Base-by-base conservation (phyloP, 2,888 invertebrate species). In the Sinohyriopsis cumingii region DNA sequence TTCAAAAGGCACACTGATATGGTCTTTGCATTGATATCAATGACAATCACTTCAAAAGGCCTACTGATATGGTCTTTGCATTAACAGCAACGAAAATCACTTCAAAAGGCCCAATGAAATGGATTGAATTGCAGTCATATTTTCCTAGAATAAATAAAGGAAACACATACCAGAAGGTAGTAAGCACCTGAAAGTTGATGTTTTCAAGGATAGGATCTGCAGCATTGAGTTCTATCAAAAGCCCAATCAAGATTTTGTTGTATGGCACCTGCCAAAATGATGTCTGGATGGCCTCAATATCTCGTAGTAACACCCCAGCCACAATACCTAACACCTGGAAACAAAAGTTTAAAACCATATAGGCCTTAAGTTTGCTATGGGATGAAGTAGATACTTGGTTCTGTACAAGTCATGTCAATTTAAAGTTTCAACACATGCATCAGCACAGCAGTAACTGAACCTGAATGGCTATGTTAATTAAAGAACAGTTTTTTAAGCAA, bases 191-290 rank as follows among this genome's bases (percentile, higher is more conserved):
- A 90, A 95, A 96, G 91, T 96, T 98, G 87, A 99, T 95, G 66
- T 96, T 94, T 91, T 99, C 99, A 65, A 99, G 91, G 20, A 97
- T 95, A 0, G 84, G 86, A 71, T 90, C 98, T 0, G 97, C 95
- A 78, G 95, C 94, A 89, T 97, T 98, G 87, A 99, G 93, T 88
- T 99, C 99, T 75, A 98, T 93, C 91, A 99, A 99, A 61, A 99
- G 93, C 93, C 98, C 97, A 75, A 99, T 95, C 85, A 99, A 94
- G 77, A 99, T 95, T 65, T 99, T 93, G 89, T 99, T 98, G 91
- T 99, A 99, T 1, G 99, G 98, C 86, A 99, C 92, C 91, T 99
- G 98, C 88, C 99, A 98, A 91, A 99, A 99, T 76, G 95, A 96
- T 0, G 93, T 93, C 70, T 94, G 93, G 63, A 96, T 94, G 78